Conservation (phyloP, 2,113 vertebrate genomes). For the Octodon degus region DNA sequence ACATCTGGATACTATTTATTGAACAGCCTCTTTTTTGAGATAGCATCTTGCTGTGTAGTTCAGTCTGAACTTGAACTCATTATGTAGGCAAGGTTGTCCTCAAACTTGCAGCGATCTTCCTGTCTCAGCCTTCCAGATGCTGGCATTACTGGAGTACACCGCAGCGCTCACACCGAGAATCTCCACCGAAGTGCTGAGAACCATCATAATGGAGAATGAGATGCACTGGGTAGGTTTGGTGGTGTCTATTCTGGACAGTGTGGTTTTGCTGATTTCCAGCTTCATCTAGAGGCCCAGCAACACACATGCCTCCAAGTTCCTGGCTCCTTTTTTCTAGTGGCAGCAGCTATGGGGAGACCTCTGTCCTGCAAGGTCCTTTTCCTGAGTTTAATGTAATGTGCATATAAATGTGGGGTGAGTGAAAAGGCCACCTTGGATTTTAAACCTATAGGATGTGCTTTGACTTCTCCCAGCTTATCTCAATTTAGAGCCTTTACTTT, state of each 20-base stretch:
- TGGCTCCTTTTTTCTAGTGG: neutral
- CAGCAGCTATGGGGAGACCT: neutral
- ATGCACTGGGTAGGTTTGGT: neutral
- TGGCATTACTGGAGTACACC: neutral
- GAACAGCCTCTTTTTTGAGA: neutral
- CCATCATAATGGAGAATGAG: neutral
- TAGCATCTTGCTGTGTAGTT: neutral
- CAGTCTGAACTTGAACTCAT: neutral
- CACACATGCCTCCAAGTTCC: neutral
- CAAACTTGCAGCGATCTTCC: neutral
- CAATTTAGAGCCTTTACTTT: slow-evolving; percentile 28
- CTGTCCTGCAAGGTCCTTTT: neutral
- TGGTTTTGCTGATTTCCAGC: neutral
- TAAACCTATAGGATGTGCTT: neutral
- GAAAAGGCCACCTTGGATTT: neutral
- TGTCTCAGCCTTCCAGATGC: neutral
- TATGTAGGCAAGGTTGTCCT: neutral
- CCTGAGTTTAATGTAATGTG: neutral
- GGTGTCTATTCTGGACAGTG: neutral
- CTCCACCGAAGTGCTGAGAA: neutral
- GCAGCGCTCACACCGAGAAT: neutral
- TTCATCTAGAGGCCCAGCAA: too few relatives aligned
- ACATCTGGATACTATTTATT: neutral
- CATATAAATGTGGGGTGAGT: neutral
- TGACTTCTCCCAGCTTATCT: neutral